phyloP scores from a whole-genome alignment of 2,113 vertebrate species.

The Microtus pennsylvanicus region DNA sequence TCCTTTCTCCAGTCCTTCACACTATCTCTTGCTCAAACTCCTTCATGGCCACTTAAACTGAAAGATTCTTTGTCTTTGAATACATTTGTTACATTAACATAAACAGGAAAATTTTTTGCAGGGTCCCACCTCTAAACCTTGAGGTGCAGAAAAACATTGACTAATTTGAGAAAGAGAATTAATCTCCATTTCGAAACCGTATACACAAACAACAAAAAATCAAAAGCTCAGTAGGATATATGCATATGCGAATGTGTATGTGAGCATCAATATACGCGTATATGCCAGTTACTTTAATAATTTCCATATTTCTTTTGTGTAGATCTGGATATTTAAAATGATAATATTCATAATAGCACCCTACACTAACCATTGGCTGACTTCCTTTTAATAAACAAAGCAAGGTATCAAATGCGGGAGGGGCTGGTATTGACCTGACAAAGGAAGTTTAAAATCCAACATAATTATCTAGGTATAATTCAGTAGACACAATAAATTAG shows the following conservation, averaged over 20 bases:
- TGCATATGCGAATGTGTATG: neutral
- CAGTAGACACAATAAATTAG: slow-evolving; percentile 53
- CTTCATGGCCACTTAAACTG: too few relatives aligned
- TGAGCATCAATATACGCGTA: neutral
- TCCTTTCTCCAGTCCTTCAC: too few relatives aligned
- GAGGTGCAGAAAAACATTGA: neutral
- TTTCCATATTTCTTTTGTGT: slow-evolving; percentile 67
- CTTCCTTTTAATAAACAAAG: slow-evolving; percentile 26
- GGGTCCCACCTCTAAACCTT: neutral
- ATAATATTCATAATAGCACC: slow-evolving; percentile 26
- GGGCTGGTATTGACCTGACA: slow-evolving; percentile 59
- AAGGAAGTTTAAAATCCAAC: slow-evolving; percentile 54
- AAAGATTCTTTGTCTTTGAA: neutral
- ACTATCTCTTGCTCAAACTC: too few relatives aligned
- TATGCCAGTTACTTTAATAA: slow-evolving; percentile 69
- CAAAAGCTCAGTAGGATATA: neutral
- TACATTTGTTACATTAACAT: neutral
- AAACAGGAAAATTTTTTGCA: neutral
- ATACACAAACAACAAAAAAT: neutral
- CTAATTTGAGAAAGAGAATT: neutral
- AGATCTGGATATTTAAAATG: slow-evolving; percentile 54
- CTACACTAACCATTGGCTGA: slow-evolving; percentile 28
- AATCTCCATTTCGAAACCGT: neutral
- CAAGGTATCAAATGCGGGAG: neutral
- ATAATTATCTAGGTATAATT: slow-evolving; percentile 80